These are phyloP conservation scores for Melanchra persicariae DNA, from an alignment of 2,888 invertebrate species.

Conservation along the genomic window DNA sequence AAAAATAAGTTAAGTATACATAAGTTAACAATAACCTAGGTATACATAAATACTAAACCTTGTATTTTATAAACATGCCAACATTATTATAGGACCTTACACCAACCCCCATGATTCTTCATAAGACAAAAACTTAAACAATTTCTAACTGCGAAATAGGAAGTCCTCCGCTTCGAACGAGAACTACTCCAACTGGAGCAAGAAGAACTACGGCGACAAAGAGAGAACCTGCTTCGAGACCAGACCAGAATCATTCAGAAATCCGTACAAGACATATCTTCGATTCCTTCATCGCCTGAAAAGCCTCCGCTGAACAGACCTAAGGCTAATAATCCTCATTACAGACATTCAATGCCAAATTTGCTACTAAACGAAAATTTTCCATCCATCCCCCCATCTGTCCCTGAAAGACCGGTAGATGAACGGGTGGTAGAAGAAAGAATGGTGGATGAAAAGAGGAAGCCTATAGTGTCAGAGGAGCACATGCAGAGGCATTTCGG, in stretches of 20 bases:
- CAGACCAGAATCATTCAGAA: slow-evolving; percentile 91
- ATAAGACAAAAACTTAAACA: slow-evolving; percentile 29
- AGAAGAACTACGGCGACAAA: slow-evolving; percentile 94
- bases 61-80: slow-evolving; percentile 13
- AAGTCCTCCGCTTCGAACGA: slow-evolving; percentile 94
- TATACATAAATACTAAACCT: slow-evolving; percentile 28
- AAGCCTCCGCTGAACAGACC: slow-evolving; percentile 79
- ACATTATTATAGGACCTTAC: slow-evolving; percentile 48
- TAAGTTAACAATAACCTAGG: slow-evolving; percentile 33
- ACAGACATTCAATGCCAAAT: slow-evolving; percentile 89
- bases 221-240: slow-evolving; percentile 93
- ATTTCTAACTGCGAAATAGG: slow-evolving; percentile 80
- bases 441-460: slow-evolving; percentile 80
- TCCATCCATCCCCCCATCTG: slow-evolving; percentile 71
- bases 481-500: slow-evolving; percentile 88
- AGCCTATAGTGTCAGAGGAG: slow-evolving; percentile 87
- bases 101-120: neutral
- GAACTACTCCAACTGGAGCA: slow-evolving; percentile 94
- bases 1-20: neutral
- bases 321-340: slow-evolving; percentile 75
- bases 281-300: slow-evolving; percentile 77
- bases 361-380: slow-evolving; percentile 82
- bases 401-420: slow-evolving; percentile 66
- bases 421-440: slow-evolving; percentile 76
- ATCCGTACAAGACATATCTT: slow-evolving; percentile 92